Conservation (phyloP, 2,888 invertebrate genomes). For the Colletes collaris region DNA sequence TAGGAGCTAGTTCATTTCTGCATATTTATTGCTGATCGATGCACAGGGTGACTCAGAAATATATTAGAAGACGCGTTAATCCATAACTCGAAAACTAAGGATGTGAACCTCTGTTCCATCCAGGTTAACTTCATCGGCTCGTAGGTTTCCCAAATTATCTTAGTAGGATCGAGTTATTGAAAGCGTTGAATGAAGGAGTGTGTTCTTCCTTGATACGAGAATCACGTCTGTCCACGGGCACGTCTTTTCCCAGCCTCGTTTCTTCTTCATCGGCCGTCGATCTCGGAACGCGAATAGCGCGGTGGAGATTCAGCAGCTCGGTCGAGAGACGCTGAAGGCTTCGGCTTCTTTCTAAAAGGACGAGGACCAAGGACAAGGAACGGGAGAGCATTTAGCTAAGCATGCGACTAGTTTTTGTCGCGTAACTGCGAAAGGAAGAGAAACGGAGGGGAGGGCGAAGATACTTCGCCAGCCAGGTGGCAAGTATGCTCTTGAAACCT, state of each 20-base stretch:
- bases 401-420: constrained; percentile 81
- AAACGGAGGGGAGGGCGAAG: constrained; percentile 35
- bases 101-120: too few species aligned
- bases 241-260: constrained; percentile 7
- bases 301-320: constrained; percentile 29
- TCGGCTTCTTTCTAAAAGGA: constrained; percentile 64
- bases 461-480: constrained; percentile 73
- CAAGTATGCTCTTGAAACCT: constrained; percentile 73
- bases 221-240: constrained; percentile 22
- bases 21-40: too few species aligned
- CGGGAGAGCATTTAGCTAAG: constrained; percentile 78
- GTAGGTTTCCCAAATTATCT: too few species aligned
- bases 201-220: background rate
- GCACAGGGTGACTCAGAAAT: too few species aligned
- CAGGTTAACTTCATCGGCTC: too few species aligned
- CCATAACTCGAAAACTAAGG: too few species aligned
- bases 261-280: constrained; percentile 20
- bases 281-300: constrained; percentile 49
- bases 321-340: constrained; percentile 36
- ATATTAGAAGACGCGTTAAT: too few species aligned
- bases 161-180: too few species aligned
- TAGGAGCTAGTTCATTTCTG: too few species aligned
- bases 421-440: constrained; percentile 64
- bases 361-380: constrained; percentile 71
- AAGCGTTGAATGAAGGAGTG: too few species aligned